A percentile compares a stretch with the other conserved stretches of the same genome.
phyloP scores from a whole-genome alignment of 2,797 vertebrate species.

The Rhinatrema bivittatum region DNA sequence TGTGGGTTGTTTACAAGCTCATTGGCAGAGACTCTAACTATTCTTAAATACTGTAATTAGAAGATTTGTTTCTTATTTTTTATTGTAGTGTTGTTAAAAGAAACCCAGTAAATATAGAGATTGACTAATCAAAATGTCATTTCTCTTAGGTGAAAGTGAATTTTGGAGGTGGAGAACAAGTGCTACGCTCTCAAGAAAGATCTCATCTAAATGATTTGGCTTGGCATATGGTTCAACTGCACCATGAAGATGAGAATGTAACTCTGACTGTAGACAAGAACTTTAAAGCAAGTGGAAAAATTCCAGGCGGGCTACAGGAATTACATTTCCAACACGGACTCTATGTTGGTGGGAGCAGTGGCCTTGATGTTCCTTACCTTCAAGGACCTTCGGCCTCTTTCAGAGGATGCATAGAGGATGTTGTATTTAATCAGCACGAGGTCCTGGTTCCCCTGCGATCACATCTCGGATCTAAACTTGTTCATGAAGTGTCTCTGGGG shows the following conservation, averaged over 20 bases:
- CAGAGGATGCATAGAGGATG: slow-evolving; percentile 74
- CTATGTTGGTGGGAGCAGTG: slow-evolving; percentile 67
- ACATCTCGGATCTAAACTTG: slow-evolving; percentile 68
- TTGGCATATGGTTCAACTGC: slow-evolving; percentile 76
- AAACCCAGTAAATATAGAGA: too few species aligned
- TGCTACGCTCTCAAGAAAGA: slow-evolving; percentile 62
- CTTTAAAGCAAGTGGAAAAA: slow-evolving; percentile 48
- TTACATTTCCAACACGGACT: slow-evolving; percentile 65
- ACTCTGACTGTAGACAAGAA: slow-evolving; percentile 68
- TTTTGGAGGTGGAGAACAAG: slow-evolving; percentile 59
- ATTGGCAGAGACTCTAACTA: too few species aligned
- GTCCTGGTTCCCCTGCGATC: slow-evolving; percentile 72
- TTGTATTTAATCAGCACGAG: slow-evolving; percentile 71
- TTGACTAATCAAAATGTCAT: slow-evolving; percentile 19
- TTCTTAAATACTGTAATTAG: too few species aligned
- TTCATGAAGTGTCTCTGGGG: slow-evolving; percentile 78
- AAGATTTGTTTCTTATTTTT: too few species aligned
- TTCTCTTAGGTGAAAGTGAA: slow-evolving; percentile 68
- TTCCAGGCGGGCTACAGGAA: slow-evolving; percentile 43
- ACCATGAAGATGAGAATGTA: slow-evolving; percentile 48
- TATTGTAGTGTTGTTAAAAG: too few species aligned
- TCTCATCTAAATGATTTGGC: slow-evolving; percentile 71
- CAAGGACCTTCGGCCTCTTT: slow-evolving; percentile 50
- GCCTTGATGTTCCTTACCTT: slow-evolving; percentile 63
- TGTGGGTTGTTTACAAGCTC: too few species aligned